phyloP scores from a whole-genome alignment of 37 sponge, comb jelly and placozoan genomes.

The Crambe crambe region DNA sequence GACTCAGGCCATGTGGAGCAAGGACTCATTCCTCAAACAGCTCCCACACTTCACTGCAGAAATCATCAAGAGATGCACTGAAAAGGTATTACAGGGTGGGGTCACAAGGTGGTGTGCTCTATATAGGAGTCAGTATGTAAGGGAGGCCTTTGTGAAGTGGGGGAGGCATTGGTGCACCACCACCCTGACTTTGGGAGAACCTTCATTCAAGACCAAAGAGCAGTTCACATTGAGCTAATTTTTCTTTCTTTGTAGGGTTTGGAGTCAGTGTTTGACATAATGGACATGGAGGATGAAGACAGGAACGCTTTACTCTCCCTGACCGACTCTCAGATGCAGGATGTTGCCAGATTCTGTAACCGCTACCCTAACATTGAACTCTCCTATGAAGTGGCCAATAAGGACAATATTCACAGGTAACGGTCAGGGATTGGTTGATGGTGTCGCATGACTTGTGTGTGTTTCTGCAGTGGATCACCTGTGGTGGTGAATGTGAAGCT shows the following conservation, averaged over 20 bases:
- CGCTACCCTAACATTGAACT: constrained; percentile 98
- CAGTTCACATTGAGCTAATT: no score
- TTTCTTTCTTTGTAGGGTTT: constrained; percentile 42
- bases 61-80: constrained; percentile 88
- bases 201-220: no score
- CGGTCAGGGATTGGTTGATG: not conserved
- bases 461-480: constrained; percentile 53
- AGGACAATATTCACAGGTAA: constrained; percentile 77
- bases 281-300: constrained; percentile 97
- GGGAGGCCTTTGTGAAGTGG: no score
- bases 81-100: constrained; percentile 70
- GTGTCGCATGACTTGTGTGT: not conserved
- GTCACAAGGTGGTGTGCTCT: no score
- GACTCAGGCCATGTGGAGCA: constrained; percentile 99
- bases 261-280: constrained; percentile 96
- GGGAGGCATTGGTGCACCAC: no score
- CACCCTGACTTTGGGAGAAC: no score
- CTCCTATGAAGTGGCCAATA: constrained; percentile 71
- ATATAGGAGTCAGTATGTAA: no score
- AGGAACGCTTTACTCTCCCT: constrained; percentile 80
- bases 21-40: constrained; percentile 97
- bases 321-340: constrained; percentile 90
- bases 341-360: constrained; percentile 96
- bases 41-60: constrained; percentile 97
- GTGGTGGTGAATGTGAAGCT: constrained; percentile 82